Conservation (phyloP, 2,888 invertebrate species). For the Scaptomyza reducta region DNA sequence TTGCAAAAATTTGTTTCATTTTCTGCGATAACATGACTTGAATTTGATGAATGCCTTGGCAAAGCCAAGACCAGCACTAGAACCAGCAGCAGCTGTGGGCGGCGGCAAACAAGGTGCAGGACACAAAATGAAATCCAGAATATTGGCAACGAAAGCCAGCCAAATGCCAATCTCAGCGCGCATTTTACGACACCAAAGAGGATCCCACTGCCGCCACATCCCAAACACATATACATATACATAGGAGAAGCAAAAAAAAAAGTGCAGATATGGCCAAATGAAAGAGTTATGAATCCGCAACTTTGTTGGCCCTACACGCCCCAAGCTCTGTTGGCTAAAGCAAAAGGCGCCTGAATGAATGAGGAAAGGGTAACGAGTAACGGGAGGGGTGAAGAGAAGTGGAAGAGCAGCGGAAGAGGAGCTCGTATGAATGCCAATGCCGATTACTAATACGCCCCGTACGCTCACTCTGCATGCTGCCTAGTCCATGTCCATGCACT, state of each 20-base stretch:
- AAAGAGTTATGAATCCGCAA: conserved; percentile 80
- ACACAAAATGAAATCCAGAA: conserved; percentile 53
- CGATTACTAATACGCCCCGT: conserved; percentile 75
- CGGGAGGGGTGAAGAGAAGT: neutral
- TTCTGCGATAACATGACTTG: conserved; percentile 79
- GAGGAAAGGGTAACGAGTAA: neutral
- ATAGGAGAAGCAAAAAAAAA: neutral
- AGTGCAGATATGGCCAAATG: conserved; percentile 75
- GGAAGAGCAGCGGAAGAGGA: conserved; percentile 10
- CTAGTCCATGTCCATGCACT: neutral
- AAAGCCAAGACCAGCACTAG: conserved; percentile 42
- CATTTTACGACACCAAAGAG: conserved; percentile 61
- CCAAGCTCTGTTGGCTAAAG: conserved; percentile 57
- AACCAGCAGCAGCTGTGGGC: neutral
- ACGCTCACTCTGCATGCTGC: conserved; percentile 5
- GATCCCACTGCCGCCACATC: neutral
- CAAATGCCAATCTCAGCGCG: conserved; percentile 75
- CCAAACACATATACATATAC: neutral
- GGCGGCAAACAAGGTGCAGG: conserved; percentile 15
- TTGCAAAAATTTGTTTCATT: conserved; percentile 79
- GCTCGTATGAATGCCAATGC: conserved; percentile 68
- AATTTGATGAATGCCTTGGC: conserved; percentile 79
- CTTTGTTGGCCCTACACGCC: conserved; percentile 63
- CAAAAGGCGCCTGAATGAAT: neutral
- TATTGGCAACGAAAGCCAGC: conserved; percentile 73